phyloP scores from a whole-genome alignment of 1,140 invertebrate genomes.

The Eupeodes corollae region DNA sequence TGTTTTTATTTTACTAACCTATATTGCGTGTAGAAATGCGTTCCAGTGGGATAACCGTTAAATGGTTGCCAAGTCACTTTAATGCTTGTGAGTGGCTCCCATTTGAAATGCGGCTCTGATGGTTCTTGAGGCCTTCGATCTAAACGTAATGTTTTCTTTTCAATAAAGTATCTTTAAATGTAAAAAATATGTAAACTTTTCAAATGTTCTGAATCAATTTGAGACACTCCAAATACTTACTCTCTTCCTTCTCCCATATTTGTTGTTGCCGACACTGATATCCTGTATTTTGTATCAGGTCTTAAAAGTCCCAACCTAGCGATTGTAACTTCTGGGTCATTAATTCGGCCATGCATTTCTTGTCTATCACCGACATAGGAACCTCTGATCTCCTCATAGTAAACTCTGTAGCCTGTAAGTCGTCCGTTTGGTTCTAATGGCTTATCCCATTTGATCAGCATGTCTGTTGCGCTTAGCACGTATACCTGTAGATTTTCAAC shows the following conservation, averaged over 20 bases:
- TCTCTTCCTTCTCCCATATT: slow-evolving; percentile 69
- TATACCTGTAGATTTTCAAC: slow-evolving; percentile 70
- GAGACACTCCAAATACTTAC: slow-evolving; percentile 37
- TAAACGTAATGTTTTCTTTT: slow-evolving; percentile 55
- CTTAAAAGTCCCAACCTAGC: slow-evolving; percentile 76
- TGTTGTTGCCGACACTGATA: slow-evolving; percentile 74
- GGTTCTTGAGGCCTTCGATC: slow-evolving; percentile 46
- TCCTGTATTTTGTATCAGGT: slow-evolving; percentile 78
- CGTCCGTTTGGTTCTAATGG: slow-evolving; percentile 88
- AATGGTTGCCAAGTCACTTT: slow-evolving; percentile 71
- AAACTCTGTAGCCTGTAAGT: slow-evolving; percentile 85
- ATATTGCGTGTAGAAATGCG: slow-evolving; percentile 85
- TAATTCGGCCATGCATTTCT: slow-evolving; percentile 64
- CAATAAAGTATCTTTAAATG: slow-evolving; percentile 58
- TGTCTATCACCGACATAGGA: slow-evolving; percentile 53
- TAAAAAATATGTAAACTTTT: slow-evolving; percentile 1
- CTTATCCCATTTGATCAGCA: slow-evolving; percentile 81
- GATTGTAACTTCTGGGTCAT: slow-evolving; percentile 58
- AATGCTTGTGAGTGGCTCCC: slow-evolving; percentile 56
- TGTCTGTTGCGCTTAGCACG: slow-evolving; percentile 77
- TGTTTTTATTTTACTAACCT: slow-evolving; percentile 37
- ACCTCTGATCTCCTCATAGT: slow-evolving; percentile 65
- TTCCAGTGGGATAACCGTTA: slow-evolving; percentile 56
- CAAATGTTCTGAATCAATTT: neutral
- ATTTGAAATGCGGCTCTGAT: slow-evolving; percentile 64